Percentiles rank a stretch among this genome's conserved stretches.
These are phyloP conservation scores for Atractosteus spatula DNA, from an alignment of 2,113 vertebrate genomes.

Conservation along the genomic window DNA sequence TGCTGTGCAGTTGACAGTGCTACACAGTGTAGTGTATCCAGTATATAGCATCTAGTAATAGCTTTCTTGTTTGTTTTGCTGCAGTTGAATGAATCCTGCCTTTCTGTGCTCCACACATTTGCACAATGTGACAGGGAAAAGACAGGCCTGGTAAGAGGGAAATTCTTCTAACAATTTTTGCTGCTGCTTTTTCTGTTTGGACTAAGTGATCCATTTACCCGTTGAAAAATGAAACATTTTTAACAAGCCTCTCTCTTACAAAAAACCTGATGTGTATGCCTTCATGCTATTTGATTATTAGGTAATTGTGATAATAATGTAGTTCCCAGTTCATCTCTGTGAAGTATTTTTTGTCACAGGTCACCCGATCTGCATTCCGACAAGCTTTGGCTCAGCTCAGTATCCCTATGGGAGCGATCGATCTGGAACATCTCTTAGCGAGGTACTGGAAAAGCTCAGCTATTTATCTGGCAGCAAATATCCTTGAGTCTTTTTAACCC, in stretches of 20 bases:
- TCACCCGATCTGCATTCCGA: slow-evolving; percentile 14
- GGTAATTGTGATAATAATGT: too few species aligned
- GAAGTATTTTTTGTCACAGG: background rate
- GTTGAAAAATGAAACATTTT: background rate
- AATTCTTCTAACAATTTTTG: background rate
- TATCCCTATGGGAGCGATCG: slow-evolving; percentile 27
- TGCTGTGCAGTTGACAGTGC: too few species aligned
- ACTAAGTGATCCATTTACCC: background rate
- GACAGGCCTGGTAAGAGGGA: slow-evolving; percentile 41
- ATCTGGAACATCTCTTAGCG: slow-evolving; percentile 30
- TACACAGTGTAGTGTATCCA: too few species aligned
- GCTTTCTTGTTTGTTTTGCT: slow-evolving; percentile 16
- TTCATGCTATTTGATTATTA: too few species aligned
- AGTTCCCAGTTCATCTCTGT: background rate
- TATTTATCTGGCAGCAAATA: background rate
- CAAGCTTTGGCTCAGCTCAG: slow-evolving; percentile 17
- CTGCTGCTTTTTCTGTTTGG: background rate
- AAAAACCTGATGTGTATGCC: too few species aligned
- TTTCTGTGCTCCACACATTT: slow-evolving; percentile 38
- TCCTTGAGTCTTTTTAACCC: background rate
- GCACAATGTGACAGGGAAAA: slow-evolving; percentile 46
- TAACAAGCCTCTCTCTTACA: too few species aligned
- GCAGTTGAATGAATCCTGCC: slow-evolving; percentile 33
- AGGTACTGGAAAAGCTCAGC: slow-evolving; percentile 16
- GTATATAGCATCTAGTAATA: background rate